Conservation (phyloP, 1,140 invertebrate genomes). For the Procambarus virginalis region DNA sequence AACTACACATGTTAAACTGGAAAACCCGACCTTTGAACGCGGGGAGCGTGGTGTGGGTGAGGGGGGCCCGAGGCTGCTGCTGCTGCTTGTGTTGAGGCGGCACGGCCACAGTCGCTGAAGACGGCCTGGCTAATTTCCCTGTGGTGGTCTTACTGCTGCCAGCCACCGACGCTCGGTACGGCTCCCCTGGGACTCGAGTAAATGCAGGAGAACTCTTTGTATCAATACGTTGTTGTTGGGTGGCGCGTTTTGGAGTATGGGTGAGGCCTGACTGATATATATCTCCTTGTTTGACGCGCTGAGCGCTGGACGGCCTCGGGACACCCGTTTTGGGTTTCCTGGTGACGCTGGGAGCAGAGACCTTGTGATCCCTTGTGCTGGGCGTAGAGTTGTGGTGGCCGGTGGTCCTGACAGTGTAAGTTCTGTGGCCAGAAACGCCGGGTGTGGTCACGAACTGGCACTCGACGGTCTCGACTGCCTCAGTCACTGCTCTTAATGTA, state of each 20-base stretch:
- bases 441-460: no score
- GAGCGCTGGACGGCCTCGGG: slow-evolving; percentile 43
- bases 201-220: background rate
- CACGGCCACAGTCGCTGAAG: background rate
- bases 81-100: background rate
- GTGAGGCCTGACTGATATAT: background rate
- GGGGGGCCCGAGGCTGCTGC: background rate
- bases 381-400: background rate
- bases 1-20: background rate
- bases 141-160: background rate
- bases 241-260: background rate
- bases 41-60: background rate
- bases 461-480: no score
- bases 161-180: slow-evolving; percentile 18
- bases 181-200: slow-evolving; percentile 30
- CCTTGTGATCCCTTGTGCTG: no score
- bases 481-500: no score
- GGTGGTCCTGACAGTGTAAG: background rate
- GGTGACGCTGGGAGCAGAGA: background rate
- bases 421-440: no score
- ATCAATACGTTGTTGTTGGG: background rate
- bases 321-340: slow-evolving; percentile 21
- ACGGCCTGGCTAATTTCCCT: background rate
- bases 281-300: background rate
- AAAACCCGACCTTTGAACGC: background rate